Evolutionary conservation across 2,888 invertebrate genomes (phyloP).

Genomic region (Bombyx huttoni): DNA sequence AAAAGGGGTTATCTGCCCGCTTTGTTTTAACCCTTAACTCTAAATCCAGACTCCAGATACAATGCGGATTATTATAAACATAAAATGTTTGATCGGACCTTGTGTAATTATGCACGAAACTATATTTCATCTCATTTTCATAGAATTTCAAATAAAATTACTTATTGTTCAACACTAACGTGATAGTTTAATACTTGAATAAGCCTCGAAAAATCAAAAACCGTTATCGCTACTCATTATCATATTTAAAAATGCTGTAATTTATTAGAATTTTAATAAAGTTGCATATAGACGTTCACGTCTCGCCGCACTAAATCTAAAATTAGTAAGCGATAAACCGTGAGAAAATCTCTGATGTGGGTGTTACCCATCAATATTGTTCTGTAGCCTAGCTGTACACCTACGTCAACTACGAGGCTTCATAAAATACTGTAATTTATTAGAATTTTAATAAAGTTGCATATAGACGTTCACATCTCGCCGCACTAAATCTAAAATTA

Average conservation of each 20-base stretch:
- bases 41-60: too few species aligned
- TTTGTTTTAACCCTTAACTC: too few species aligned
- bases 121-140: background rate
- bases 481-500: conserved; percentile 1
- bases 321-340: conserved; percentile 22
- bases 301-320: background rate
- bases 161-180: too few species aligned
- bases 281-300: background rate
- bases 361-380: conserved; percentile 23
- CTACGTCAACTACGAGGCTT: conserved; percentile 27
- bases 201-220: too few species aligned
- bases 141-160: too few species aligned
- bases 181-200: too few species aligned
- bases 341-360: conserved; percentile 15
- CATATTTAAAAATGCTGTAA: background rate
- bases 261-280: too few species aligned
- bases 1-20: too few species aligned
- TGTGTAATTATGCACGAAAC: background rate
- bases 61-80: background rate
- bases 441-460: background rate
- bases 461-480: background rate
- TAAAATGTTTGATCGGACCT: background rate
- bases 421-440: too few species aligned
- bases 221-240: too few species aligned
- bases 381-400: conserved; percentile 33